These are phyloP conservation scores for Condylura cristata DNA, from an alignment of 2,113 vertebrate genomes.

Conservation along the genomic window DNA sequence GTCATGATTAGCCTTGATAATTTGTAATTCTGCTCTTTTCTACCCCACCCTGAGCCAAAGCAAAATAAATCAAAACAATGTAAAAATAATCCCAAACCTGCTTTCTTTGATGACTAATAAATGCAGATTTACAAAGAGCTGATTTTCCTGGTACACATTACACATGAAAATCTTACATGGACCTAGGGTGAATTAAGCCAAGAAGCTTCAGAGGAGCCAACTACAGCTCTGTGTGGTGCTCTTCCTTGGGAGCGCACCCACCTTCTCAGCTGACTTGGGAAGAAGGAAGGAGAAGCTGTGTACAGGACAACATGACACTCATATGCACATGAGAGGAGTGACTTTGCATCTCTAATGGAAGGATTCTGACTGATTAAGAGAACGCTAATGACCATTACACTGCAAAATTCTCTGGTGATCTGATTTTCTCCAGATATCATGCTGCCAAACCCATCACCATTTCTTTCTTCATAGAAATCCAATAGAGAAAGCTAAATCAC, in stretches of 20 bases:
- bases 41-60: background rate
- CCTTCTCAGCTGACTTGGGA: background rate
- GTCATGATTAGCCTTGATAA: background rate
- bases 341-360: background rate
- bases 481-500: background rate
- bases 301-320: too few relatives aligned
- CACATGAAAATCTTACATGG: background rate
- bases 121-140: background rate
- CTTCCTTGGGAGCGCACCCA: background rate
- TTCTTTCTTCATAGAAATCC: background rate
- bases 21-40: background rate
- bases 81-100: background rate
- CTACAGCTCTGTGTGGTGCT: background rate
- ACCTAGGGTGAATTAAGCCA: background rate
- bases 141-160: background rate
- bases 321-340: too few relatives aligned
- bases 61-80: constrained; percentile 6
- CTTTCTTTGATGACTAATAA: constrained; percentile 5
- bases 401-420: background rate
- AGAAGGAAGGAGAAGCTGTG: background rate
- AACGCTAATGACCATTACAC: background rate
- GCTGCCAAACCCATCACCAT: background rate
- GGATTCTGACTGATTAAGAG: background rate
- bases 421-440: background rate
- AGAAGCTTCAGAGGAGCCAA: background rate